These are phyloP conservation scores for Ceratina calcarata DNA, from an alignment of 1,140 invertebrate genomes.

Conservation along the genomic window DNA sequence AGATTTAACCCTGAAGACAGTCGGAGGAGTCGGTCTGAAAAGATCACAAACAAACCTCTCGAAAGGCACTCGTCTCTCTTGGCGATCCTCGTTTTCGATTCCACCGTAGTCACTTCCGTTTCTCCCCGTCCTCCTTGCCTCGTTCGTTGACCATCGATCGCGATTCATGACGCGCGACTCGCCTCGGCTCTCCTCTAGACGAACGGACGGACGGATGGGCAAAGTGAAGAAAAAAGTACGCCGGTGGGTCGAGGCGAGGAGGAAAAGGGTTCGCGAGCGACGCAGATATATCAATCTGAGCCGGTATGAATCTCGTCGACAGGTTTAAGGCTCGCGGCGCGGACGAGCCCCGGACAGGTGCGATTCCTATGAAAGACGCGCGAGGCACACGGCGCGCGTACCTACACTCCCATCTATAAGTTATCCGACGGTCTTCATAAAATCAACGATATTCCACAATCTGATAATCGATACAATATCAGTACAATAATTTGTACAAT, in stretches of 20 bases:
- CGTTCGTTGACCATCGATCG: constrained; percentile 15
- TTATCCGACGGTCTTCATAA: too few relatives aligned
- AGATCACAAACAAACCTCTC: too few relatives aligned
- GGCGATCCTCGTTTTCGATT: too few relatives aligned
- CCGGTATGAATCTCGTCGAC: constrained; percentile 69
- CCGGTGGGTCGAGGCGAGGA: constrained; percentile 9
- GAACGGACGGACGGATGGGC: neutral
- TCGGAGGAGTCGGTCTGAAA: too few relatives aligned
- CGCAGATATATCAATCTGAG: constrained; percentile 69
- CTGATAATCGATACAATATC: too few relatives aligned
- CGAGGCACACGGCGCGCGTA: constrained; percentile 5
- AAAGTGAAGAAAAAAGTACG: constrained; percentile 24
- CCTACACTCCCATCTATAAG: neutral
- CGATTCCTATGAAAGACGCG: constrained; percentile 64
- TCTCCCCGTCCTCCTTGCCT: neutral
- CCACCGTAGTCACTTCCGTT: neutral
- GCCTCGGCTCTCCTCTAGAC: neutral
- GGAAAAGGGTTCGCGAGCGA: constrained; percentile 47
- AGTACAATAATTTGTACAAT: too few relatives aligned
- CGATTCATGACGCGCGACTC: constrained; percentile 4
- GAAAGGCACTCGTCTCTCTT: too few relatives aligned
- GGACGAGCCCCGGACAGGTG: constrained; percentile 66
- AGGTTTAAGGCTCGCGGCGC: constrained; percentile 65
- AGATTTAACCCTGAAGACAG: too few relatives aligned
- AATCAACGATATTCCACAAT: too few relatives aligned